Base-by-base conservation (phyloP, 1,140 invertebrate species). In the Drosophila aff. region DNA sequence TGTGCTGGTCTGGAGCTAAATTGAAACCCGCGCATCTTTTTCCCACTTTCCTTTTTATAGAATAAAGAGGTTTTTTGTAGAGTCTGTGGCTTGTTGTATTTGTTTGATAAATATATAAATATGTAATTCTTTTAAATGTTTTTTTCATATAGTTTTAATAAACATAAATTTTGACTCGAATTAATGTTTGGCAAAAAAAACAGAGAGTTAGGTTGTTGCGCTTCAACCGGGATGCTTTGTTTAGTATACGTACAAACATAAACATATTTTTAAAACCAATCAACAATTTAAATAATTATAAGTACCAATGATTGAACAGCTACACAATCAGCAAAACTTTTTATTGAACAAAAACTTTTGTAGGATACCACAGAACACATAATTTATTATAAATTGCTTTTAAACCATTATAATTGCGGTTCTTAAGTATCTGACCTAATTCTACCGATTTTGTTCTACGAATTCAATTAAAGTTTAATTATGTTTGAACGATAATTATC, bases 401-500 rank as follows among this genome's bases (percentile, higher is more conserved):
- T 23, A 59, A 38, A 9, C 23, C 4, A 40, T 38, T 61, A n/a
- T 31, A 21, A 38, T 23, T 38, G 33, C 52, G 21, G 18, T 38
- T 16, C 52, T 40, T 8, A 28, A 52, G 38, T 43, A 26, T 46
- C 31, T 46, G 63, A 67, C 49, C 40, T 18, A 55, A 46, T 38
- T 46, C 2, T 4, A 55, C 18, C 10, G 38, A 38, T 40, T 49
- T 44, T 10, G n/a, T 50, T 52, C n/a, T 38, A n/a, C 61, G 38
- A 50, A 28, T 44, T 52, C 10, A 65, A 57, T 44, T 47, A 40
- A 26, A 36, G 23, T 40, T 68, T 57, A 55, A 71, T 47, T 36
- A 38, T 50, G 47, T 26, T 68, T 11, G 33, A 46, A 28, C 67
- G 40, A 31, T 46, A 71, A 71, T 71, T 68, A 57, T 33, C 10